A percentile compares a stretch with the other conserved stretches of the same genome.
Conservation (phyloP, 1,140 invertebrate genomes). For the Chlorops oryzae region DNA sequence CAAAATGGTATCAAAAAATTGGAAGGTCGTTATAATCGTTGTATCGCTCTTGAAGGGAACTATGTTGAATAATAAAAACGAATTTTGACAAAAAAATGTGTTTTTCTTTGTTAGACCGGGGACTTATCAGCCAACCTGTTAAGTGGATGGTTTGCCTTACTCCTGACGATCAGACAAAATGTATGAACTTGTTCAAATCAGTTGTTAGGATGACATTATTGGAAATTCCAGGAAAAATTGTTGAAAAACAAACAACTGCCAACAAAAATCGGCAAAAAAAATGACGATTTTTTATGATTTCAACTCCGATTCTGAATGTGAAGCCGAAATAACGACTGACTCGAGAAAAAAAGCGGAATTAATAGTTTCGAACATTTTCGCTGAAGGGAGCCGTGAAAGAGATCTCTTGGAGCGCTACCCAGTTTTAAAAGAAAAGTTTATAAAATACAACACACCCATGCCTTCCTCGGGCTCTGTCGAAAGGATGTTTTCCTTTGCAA, state of each 20-base stretch:
- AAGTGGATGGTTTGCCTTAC: background rate
- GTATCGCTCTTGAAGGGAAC: too few relatives aligned
- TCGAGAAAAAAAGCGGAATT: background rate
- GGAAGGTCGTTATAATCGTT: too few relatives aligned
- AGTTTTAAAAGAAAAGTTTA: conserved; percentile 26
- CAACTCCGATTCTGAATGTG: background rate
- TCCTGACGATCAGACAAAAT: background rate
- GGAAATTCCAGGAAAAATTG: background rate
- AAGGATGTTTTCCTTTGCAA: conserved; percentile 31
- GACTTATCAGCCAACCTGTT: too few relatives aligned
- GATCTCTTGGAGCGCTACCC: background rate
- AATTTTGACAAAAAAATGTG: too few relatives aligned
- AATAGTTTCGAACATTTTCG: background rate
- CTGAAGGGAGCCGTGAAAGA: background rate
- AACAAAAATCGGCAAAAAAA: background rate
- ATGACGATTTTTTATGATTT: background rate
- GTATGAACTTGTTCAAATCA: background rate
- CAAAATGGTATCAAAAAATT: too few relatives aligned
- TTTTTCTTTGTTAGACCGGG: too few relatives aligned
- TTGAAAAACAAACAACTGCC: background rate
- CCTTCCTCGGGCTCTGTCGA: conserved; percentile 34
- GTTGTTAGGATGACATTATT: background rate
- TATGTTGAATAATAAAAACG: too few relatives aligned
- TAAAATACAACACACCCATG: conserved; percentile 29
- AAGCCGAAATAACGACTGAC: background rate